Conservation (phyloP, 2,113 vertebrate genomes). For the Dipodomys merriami region DNA sequence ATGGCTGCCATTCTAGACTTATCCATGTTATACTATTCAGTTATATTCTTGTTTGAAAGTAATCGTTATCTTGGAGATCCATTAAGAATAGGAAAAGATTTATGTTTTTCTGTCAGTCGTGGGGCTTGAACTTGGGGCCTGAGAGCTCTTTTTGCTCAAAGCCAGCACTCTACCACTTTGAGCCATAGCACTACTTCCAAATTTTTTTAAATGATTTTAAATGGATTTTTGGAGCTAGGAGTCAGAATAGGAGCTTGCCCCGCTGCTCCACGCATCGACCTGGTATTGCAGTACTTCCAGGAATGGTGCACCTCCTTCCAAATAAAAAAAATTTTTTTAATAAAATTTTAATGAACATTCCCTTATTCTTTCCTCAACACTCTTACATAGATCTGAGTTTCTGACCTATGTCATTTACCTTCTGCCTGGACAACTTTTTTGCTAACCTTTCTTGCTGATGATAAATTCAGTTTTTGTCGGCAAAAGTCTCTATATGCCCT, state of each 20-base stretch:
- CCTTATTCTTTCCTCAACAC: constrained; percentile 34
- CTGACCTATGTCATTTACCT: constrained; percentile 15
- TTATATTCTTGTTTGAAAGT: constrained; percentile 25
- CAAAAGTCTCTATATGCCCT: constrained; percentile 11
- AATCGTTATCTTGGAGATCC: constrained; percentile 31
- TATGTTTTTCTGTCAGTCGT: too few species aligned
- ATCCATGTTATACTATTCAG: background rate
- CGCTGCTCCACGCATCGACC: too few species aligned
- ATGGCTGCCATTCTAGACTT: constrained; percentile 12
- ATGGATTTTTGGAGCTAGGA: too few species aligned
- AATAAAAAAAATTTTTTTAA: constrained; percentile 10
- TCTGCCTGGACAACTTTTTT: constrained; percentile 22
- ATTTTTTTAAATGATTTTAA: background rate
- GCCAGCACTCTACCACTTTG: too few species aligned
- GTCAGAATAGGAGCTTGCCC: too few species aligned
- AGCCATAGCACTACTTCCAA: background rate
- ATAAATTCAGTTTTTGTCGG: constrained; percentile 51
- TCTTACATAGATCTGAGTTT: background rate
- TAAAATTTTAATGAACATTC: background rate
- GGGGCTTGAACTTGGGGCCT: too few species aligned
- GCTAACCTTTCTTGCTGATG: constrained; percentile 16
- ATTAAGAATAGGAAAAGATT: background rate
- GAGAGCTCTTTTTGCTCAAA: too few species aligned
- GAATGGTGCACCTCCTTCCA: background rate
- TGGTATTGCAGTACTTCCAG: too few species aligned